These are phyloP conservation scores for Rhynchophorus ferrugineus DNA, from an alignment of 1,140 invertebrate genomes.

Conservation along the genomic window DNA sequence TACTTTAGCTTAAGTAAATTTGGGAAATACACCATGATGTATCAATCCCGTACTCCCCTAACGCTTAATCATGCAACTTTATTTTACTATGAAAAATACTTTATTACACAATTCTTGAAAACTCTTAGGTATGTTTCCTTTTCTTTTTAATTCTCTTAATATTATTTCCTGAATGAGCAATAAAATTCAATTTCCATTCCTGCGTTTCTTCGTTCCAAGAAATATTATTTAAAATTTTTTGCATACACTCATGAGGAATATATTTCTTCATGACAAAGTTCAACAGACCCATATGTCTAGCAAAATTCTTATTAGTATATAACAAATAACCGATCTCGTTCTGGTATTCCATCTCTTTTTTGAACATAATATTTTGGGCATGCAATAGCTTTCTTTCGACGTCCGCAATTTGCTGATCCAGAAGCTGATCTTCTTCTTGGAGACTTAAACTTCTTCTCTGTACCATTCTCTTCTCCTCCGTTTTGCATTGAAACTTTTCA, in stretches of 20 bases:
- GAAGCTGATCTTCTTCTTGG: constrained; percentile 85
- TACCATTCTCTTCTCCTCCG: constrained; percentile 84
- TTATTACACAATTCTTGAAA: no score
- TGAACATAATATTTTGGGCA: constrained; percentile 74
- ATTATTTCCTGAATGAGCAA: constrained; percentile 26
- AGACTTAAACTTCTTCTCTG: constrained; percentile 90
- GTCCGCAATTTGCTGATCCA: constrained; percentile 87
- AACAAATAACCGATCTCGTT: constrained; percentile 90
- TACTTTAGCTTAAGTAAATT: no score
- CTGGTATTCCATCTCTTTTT: constrained; percentile 87
- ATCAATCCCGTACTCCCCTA: no score
- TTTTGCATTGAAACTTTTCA: constrained; percentile 74
- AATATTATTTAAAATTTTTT: constrained; percentile 20
- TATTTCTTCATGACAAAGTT: constrained; percentile 67
- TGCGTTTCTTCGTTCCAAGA: constrained; percentile 18
- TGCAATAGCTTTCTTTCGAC: constrained; percentile 70
- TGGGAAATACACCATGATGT: no score
- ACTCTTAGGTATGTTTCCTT: no score
- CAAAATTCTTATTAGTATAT: constrained; percentile 81
- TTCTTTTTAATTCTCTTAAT: constrained; percentile 12
- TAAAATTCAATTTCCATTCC: constrained; percentile 20
- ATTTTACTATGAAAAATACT: no score
- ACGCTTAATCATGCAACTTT: no score
- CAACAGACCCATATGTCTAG: constrained; percentile 79
- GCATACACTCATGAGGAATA: constrained; percentile 16